Evolutionary conservation across 2,113 vertebrate species (phyloP), one percentile per base, ranked within the genome.

Genomic region (Eulemur macaco): DNA sequence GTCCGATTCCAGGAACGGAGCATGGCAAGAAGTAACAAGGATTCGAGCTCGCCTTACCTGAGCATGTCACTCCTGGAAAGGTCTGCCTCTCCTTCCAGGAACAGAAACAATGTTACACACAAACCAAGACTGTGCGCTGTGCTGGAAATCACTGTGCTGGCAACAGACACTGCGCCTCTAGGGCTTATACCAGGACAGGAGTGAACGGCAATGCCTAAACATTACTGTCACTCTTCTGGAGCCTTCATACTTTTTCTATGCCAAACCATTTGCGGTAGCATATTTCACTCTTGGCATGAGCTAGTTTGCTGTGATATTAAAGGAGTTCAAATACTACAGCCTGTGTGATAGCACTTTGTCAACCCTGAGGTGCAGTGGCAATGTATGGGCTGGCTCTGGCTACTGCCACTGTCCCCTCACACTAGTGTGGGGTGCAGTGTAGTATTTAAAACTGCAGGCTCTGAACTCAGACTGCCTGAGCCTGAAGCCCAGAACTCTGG

Each of bases 381-480:
- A n/a, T 1, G 42, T 18, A n/a, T 12, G 34, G 50, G 27, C 56
- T 52, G 39, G 25, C 21, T 42, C 21, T 25, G 2, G 0, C 60
- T 4, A 11, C 4, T 0, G 27, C 8, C 20, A 4, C 64, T 56
- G 1, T 71, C 18, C 52, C 25, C 37, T 45, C 23, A 3, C 15
- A 20, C 2, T 10, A 45, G 71, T 6, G 15, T 42, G 3, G 37
- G 8, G 8, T 17, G 1, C 1, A 0, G 4, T n/a, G n/a, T 12
- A 7, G 1, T 10, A 1, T 34, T 77, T 21, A 66, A 76, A 76
- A 93, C 42, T 13, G 0, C n/a, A 21, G 31, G 15, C 60, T 73
- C 47, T 21, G 21, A 34, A 66, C 34, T 39, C 78, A 15, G 64
- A 56, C 18, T 34, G n/a, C 14, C 34, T 34, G 60, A 89, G 25